Evolutionary conservation across 2,888 invertebrate species (phyloP).

Genomic region (Mythimna impura): DNA sequence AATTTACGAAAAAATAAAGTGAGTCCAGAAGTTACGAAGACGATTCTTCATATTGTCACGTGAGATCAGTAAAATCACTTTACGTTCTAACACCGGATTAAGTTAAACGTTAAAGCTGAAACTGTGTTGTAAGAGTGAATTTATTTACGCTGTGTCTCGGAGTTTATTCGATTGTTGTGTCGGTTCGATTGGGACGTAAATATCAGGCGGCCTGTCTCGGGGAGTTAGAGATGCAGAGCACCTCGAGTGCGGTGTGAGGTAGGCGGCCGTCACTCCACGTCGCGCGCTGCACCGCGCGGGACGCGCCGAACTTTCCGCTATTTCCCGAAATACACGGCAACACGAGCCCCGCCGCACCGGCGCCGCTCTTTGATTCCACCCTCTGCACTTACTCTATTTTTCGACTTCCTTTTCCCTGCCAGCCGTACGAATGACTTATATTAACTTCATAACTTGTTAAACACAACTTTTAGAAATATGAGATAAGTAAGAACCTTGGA

Average conservation of each 20-base stretch:
- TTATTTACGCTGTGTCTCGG: slow-evolving; percentile 61
- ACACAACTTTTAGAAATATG: slow-evolving; percentile 85
- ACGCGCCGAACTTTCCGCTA: slow-evolving; percentile 52
- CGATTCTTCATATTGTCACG: slow-evolving; percentile 65
- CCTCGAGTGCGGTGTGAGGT: slow-evolving; percentile 52
- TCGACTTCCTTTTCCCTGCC: slow-evolving; percentile 81
- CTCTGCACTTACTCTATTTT: slow-evolving; percentile 82
- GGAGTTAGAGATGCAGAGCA: slow-evolving; percentile 57
- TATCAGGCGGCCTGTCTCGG: slow-evolving; percentile 57
- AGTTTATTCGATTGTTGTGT: slow-evolving; percentile 63
- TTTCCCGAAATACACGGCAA: slow-evolving; percentile 71
- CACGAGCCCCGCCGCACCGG: slow-evolving; percentile 72
- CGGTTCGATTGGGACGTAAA: slow-evolving; percentile 61
- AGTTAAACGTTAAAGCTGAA: slow-evolving; percentile 51
- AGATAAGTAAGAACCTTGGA: slow-evolving; percentile 80
- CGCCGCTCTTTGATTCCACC: slow-evolving; percentile 80
- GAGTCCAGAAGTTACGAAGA: slow-evolving; percentile 66
- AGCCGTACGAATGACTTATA: slow-evolving; percentile 82
- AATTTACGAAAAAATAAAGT: slow-evolving; percentile 65
- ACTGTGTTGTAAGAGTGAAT: slow-evolving; percentile 51
- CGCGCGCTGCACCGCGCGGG: slow-evolving; percentile 51
- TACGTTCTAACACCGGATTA: slow-evolving; percentile 59
- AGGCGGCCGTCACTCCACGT: slow-evolving; percentile 57
- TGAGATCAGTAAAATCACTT: slow-evolving; percentile 70
- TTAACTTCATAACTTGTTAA: slow-evolving; percentile 87